Percentiles rank a stretch among this genome's conserved stretches.
Evolutionary conservation across 2,888 invertebrate species (phyloP).

Genomic region (Luperina nickerlii): DNA sequence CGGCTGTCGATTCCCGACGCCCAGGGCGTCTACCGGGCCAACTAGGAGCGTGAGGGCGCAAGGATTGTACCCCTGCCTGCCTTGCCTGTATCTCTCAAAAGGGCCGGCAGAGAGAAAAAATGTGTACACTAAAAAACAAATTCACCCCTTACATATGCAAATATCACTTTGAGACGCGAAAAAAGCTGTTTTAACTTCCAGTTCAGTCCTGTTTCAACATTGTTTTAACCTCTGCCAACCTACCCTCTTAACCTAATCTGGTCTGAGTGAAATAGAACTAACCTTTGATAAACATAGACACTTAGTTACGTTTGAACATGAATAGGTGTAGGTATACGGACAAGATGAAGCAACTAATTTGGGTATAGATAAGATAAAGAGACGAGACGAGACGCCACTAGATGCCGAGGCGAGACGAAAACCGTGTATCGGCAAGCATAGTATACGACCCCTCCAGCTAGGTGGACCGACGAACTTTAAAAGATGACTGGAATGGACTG

Average conservation of each 20-base stretch:
- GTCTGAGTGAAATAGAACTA: background rate
- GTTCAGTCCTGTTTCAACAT: conserved; percentile 35
- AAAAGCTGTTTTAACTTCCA: conserved; percentile 19
- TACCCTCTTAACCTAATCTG: conserved; percentile 43
- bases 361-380: conserved; percentile 1
- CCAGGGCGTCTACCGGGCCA: no score
- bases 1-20: no score
- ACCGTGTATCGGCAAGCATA: no score
- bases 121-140: background rate
- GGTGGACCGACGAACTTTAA: no score
- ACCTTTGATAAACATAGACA: conserved; percentile 32
- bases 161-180: background rate
- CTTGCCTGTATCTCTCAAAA: no score
- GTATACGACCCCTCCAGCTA: background rate
- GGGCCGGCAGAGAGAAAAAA: background rate
- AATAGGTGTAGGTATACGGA: background rate
- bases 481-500: background rate
- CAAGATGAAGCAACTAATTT: background rate
- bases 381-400: no score
- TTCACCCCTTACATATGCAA: background rate
- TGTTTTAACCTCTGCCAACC: conserved; percentile 27
- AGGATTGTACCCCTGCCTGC: no score
- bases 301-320: conserved; percentile 29
- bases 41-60: no score
- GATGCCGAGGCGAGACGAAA: no score